These are phyloP conservation scores for Centropus unirufus DNA, from an alignment of 2,113 vertebrate genomes.

Conservation along the genomic window DNA sequence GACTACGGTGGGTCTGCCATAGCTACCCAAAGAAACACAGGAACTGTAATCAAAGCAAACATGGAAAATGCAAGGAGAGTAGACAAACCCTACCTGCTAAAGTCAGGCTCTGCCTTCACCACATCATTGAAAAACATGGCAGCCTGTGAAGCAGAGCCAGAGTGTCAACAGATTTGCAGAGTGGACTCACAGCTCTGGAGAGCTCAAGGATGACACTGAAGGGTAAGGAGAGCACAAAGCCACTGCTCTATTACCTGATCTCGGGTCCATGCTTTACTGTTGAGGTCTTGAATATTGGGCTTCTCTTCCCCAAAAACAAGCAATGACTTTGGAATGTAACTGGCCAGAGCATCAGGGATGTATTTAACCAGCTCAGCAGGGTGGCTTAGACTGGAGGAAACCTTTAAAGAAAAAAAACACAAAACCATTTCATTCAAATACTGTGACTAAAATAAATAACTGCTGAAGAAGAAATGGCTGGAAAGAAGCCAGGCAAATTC, in stretches of 20 bases:
- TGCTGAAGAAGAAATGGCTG: neutral
- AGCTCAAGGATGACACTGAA: neutral
- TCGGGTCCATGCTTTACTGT: constrained; percentile 24
- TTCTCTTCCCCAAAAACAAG: constrained; percentile 40
- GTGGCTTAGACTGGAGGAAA: neutral
- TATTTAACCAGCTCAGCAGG: constrained; percentile 27
- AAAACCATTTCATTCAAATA: neutral
- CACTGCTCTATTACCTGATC: constrained; percentile 36
- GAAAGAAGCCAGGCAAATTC: neutral
- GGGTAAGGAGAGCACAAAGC: neutral
- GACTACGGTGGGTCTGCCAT: neutral
- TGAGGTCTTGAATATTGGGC: constrained; percentile 56
- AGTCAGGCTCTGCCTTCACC: constrained; percentile 5
- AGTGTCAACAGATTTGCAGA: neutral
- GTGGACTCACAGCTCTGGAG: rapidly evolving
- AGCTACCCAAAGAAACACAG: rapidly evolving
- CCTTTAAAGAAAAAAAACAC: neutral
- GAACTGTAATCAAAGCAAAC: neutral
- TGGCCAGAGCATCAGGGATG: constrained; percentile 34
- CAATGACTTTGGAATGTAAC: constrained; percentile 38
- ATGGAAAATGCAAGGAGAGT: neutral
- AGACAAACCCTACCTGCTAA: constrained; percentile 48
- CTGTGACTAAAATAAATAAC: neutral
- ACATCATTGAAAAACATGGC: constrained; percentile 8
- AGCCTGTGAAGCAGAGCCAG: constrained; percentile 44